Base-by-base conservation (phyloP, 2,888 invertebrate species). In the Yponomeuta sedellus region DNA sequence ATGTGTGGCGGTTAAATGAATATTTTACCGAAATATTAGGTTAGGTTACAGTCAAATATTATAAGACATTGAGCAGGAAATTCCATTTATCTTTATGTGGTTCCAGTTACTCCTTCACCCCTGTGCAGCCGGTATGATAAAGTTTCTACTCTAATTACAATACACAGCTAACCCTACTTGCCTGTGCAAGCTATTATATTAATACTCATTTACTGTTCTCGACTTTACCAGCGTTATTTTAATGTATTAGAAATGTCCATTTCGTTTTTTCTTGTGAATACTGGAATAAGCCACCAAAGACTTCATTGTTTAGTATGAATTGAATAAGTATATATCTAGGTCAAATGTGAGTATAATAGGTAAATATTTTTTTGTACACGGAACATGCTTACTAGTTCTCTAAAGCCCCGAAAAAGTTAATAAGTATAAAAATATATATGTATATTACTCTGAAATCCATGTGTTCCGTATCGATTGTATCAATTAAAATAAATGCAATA, bases 251-350 rank as follows among this genome's bases (percentile, higher is more conserved):
- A 52, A 52, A 52, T 16, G 44, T 52, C 44, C 44, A 52, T 52
- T 52, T 52, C 44, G 44, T 52, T 52, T 16, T 52, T 52, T 52
- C 44, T 52, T 52, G 44, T 52, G 67, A 65, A 67, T 68, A 70
- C 75, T 77, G 73, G 71, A 78, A 78, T 77, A 74, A 74, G 74
- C 76, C 78, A 80, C 81, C 78, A 80, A 83, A 83, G 80, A 81
- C 77, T 79, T 79, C 70, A 76, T 71, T 74, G 73, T 74, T 73
- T 70, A 71, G 70, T 69, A 67, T 68, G 70, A 68, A 39, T 63
- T 63, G 63, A n/a, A 19, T 63, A 40, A 40, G 19, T 63, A 63
- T 72, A 67, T 63, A 63, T 72, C 67, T 70, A 68, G 70, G 68
- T 70, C 67, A 71, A 69, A 68, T 68, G 68, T 67, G 25, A 61